Conservation (phyloP, 2,888 invertebrate species). For the Eutolmus rufibarbis region DNA sequence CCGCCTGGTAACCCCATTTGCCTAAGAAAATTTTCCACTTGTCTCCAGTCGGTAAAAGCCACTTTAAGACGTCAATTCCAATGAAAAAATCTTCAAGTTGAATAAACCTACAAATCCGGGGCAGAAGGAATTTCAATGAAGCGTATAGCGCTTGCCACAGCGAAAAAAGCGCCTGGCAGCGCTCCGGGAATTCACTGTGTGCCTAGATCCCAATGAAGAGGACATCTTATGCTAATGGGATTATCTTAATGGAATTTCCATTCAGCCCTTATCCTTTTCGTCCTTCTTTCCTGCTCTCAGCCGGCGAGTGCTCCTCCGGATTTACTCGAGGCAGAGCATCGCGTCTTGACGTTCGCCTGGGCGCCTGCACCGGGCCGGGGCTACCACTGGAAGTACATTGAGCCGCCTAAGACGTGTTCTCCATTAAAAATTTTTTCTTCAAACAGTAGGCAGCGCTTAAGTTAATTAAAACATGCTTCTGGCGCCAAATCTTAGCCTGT, state of each 20-base stretch:
- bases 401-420: background rate
- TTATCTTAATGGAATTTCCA: conserved; percentile 40
- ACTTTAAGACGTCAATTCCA: conserved; percentile 27
- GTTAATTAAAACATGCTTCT: conserved; percentile 34
- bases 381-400: background rate
- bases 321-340: background rate
- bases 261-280: conserved; percentile 32
- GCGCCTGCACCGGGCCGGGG: background rate
- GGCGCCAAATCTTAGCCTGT: conserved; percentile 6
- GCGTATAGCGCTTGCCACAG: conserved; percentile 9
- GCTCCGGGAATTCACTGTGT: background rate
- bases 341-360: background rate
- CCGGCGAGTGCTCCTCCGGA: conserved; percentile 13
- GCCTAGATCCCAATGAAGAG: conserved; percentile 17
- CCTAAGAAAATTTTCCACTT: conserved; percentile 2
- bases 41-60: conserved; percentile 9
- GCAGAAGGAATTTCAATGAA: conserved; percentile 24
- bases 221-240: conserved; percentile 34
- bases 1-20: background rate
- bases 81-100: conserved; percentile 24
- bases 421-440: conserved; percentile 20
- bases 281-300: conserved; percentile 9
- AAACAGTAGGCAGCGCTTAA: conserved; percentile 31
- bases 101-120: conserved; percentile 30
- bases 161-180: conserved; percentile 11